Evolutionary conservation across 1,140 invertebrate species (phyloP).

Genomic region (Trissolcus basalis): DNA sequence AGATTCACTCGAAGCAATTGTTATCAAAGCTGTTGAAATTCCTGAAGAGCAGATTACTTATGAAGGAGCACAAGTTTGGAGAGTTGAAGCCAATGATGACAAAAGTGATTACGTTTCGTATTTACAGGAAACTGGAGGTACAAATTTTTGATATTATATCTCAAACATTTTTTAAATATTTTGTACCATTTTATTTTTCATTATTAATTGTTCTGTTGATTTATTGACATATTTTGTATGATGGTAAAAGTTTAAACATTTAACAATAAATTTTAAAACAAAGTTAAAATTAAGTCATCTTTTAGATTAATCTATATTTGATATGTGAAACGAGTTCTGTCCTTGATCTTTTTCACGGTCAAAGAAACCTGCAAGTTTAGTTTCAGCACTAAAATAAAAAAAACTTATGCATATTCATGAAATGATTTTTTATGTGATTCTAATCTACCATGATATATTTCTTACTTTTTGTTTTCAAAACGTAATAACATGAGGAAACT

Average conservation of each 20-base stretch:
- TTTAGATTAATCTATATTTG: no score
- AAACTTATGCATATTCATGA: neutral
- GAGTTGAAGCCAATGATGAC: conserved; percentile 67
- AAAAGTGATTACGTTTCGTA: conserved; percentile 70
- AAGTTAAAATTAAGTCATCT: no score
- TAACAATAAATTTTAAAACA: no score
- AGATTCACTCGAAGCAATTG: conserved; percentile 45
- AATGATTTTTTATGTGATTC: neutral
- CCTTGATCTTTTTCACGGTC: neutral
- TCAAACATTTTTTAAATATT: no score
- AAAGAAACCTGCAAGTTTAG: neutral
- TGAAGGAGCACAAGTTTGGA: conserved; percentile 76
- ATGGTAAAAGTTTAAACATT: no score
- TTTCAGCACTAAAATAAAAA: neutral
- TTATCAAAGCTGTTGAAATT: conserved; percentile 66
- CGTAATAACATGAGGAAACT: no score
- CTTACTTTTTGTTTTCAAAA: neutral
- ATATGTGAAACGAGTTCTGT: conserved; percentile 1
- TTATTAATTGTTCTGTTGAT: no score
- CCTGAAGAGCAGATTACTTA: conserved; percentile 73
- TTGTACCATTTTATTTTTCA: no score
- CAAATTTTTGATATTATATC: neutral
- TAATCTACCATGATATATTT: neutral
- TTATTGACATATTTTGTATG: no score
- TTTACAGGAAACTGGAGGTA: conserved; percentile 73